phyloP scores from a whole-genome alignment of 2,113 vertebrate genomes.

The Calypte anna region DNA sequence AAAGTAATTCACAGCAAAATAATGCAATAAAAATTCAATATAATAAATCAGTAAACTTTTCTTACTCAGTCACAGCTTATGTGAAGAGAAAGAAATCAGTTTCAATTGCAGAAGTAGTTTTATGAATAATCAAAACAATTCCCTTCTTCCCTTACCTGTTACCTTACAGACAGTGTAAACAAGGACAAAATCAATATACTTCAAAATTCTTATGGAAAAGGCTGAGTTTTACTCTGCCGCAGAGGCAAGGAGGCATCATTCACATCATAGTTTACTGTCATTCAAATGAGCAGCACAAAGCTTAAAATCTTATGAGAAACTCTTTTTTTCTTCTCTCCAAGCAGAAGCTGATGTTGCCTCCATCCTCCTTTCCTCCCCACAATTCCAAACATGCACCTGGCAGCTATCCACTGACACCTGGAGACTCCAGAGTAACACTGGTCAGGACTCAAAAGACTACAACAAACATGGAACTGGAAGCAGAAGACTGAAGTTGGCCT shows the following conservation, averaged over 20 bases:
- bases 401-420: background rate
- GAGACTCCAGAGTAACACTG: background rate
- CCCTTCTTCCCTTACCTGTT: background rate
- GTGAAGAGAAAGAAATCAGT: background rate
- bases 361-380: background rate
- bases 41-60: background rate
- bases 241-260: background rate
- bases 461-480: background rate
- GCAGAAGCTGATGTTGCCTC: background rate
- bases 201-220: background rate
- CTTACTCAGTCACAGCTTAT: background rate
- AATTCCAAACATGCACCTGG: background rate
- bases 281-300: background rate
- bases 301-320: background rate
- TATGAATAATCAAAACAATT: background rate
- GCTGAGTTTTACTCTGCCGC: background rate
- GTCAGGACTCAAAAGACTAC: background rate
- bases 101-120: background rate
- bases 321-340: background rate
- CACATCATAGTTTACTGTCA: background rate
- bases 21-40: background rate
- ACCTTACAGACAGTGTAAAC: background rate
- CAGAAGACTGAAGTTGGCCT: background rate
- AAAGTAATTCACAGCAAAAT: background rate
- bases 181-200: slow-evolving; percentile 1